phyloP scores from a whole-genome alignment of 2,113 vertebrate species.

The Cercocebus atys region DNA sequence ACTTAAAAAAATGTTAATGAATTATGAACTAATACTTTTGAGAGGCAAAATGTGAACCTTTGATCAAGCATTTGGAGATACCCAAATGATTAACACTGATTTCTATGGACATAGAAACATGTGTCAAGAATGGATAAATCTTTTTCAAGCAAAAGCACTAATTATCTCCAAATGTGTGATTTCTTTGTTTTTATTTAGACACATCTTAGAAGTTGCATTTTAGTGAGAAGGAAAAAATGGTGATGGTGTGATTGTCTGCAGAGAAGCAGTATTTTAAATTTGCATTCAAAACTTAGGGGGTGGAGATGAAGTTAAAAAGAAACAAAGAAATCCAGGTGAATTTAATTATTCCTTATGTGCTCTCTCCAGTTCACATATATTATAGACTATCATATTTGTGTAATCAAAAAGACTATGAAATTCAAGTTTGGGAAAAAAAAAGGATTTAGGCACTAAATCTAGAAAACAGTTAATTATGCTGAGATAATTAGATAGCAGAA shows the following conservation, averaged over 20 bases:
- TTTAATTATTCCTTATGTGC: slow-evolving; percentile 57
- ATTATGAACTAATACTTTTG: slow-evolving; percentile 18
- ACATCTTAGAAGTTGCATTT: slow-evolving; percentile 55
- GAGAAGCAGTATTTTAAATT: slow-evolving; percentile 57
- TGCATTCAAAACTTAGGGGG: slow-evolving; percentile 31
- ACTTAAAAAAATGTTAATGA: not conserved
- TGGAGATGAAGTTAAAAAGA: not conserved
- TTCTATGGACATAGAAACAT: slow-evolving; percentile 32
- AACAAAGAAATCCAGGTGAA: slow-evolving; percentile 54
- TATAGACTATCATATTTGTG: slow-evolving; percentile 54
- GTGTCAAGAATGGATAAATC: slow-evolving; percentile 42
- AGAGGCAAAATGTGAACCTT: not conserved
- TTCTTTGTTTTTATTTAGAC: slow-evolving; percentile 76
- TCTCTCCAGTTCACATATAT: slow-evolving; percentile 38
- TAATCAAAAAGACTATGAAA: slow-evolving; percentile 65
- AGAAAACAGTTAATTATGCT: slow-evolving; percentile 76
- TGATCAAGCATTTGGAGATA: not conserved
- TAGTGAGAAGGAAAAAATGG: slow-evolving; percentile 63
- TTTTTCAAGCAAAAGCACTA: slow-evolving; percentile 59
- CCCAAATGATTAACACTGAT: slow-evolving; percentile 23
- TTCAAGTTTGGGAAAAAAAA: slow-evolving; percentile 47
- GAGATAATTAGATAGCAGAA: slow-evolving; percentile 70
- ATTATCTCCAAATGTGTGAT: slow-evolving; percentile 69
- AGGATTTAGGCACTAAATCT: slow-evolving; percentile 66
- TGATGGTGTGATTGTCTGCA: slow-evolving; percentile 34